Conservation (phyloP, 2,888 invertebrate genomes). For the Hermodice carunculata region DNA sequence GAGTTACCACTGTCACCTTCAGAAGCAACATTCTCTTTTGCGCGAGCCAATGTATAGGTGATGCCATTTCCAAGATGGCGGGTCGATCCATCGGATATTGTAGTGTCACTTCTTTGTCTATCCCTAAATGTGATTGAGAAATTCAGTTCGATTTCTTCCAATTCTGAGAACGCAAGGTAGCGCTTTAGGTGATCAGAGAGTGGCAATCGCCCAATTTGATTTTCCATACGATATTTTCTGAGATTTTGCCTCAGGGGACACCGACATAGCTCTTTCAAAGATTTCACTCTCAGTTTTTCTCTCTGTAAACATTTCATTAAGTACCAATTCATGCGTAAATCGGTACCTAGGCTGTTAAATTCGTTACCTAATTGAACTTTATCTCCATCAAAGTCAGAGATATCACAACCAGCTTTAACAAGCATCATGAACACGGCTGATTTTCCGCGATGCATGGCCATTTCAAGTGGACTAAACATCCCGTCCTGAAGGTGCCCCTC, state of each 20-base stretch:
- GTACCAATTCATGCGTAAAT: constrained; percentile 10
- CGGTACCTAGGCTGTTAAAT: background rate
- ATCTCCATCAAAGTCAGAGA: constrained; percentile 1
- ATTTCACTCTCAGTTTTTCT: constrained; percentile 29
- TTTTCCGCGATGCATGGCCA: constrained; percentile 26
- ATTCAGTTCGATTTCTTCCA: constrained; percentile 18
- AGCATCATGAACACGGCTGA: constrained; percentile 30
- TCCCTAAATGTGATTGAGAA: constrained; percentile 16
- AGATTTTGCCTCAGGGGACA: constrained; percentile 18
- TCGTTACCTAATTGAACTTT: background rate
- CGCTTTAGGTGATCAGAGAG: constrained; percentile 19
- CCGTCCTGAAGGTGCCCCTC: constrained; percentile 17
- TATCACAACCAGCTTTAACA: constrained; percentile 19
- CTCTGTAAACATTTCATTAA: constrained; percentile 24
- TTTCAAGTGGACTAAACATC: constrained; percentile 30
- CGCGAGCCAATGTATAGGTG: no score
- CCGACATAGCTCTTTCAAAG: constrained; percentile 44
- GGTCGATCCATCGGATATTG: no score
- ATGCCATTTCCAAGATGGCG: no score
- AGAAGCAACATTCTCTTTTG: no score
- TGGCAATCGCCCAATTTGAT: constrained; percentile 11
- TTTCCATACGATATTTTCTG: background rate
- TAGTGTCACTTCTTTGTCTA: no score
- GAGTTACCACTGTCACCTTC: no score
- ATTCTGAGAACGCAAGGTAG: constrained; percentile 25